Conservation (phyloP, 2,113 vertebrate species). For the Macquaria australasica region DNA sequence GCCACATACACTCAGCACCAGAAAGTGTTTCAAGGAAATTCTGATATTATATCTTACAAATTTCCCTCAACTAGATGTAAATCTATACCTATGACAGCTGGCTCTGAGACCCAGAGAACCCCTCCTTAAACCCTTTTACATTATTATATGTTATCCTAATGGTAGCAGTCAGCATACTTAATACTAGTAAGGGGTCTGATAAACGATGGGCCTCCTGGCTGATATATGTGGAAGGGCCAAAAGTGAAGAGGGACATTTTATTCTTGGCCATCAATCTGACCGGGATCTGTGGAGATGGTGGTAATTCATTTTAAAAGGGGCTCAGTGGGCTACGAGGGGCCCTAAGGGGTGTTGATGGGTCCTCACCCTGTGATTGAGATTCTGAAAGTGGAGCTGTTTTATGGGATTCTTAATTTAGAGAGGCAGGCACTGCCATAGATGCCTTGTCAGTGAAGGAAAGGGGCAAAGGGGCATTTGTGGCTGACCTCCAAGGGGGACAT, state of each 20-base stretch:
- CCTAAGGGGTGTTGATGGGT: conserved; percentile 71
- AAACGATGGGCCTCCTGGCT: conserved; percentile 67
- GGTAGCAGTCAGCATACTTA: conserved; percentile 75
- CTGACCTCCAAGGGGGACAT: conserved; percentile 63
- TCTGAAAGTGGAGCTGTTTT: conserved; percentile 77
- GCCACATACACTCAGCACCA: background rate
- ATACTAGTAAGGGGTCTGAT: conserved; percentile 64
- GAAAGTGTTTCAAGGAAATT: background rate
- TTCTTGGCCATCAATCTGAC: conserved; percentile 69
- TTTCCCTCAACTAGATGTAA: conserved; percentile 20
- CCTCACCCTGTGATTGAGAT: conserved; percentile 74
- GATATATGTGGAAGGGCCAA: conserved; percentile 76
- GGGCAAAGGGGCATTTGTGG: conserved; percentile 67
- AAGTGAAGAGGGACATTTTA: conserved; percentile 74
- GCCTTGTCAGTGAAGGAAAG: conserved; percentile 68
- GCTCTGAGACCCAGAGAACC: conserved; percentile 23
- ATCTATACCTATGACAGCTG: conserved; percentile 33
- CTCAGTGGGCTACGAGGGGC: conserved; percentile 54
- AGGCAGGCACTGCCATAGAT: conserved; percentile 73
- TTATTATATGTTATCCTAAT: conserved; percentile 81
- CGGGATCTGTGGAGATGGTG: conserved; percentile 70
- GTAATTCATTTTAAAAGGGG: conserved; percentile 80
- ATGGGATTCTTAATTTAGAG: conserved; percentile 80
- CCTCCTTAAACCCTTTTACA: conserved; percentile 61
- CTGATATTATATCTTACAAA: conserved; percentile 5